Conservation (phyloP, 2,113 vertebrate genomes). For the Tachycineta bicolor region DNA sequence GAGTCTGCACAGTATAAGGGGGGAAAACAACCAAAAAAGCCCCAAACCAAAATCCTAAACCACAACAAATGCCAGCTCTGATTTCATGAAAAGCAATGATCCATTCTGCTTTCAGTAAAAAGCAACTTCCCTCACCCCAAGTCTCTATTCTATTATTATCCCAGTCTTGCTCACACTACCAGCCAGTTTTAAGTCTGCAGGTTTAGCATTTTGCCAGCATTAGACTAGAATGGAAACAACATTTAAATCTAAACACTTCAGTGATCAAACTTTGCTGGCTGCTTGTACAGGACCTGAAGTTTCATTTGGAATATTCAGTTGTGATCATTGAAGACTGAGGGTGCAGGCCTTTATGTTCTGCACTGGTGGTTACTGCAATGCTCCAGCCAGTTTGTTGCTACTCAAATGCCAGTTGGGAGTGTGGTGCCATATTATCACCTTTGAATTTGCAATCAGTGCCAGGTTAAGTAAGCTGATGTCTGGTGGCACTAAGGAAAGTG, state of each 20-base stretch:
- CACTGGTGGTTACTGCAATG: neutral
- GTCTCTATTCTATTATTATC: neutral
- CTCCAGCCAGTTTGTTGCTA: neutral
- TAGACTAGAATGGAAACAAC: neutral
- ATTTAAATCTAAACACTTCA: neutral
- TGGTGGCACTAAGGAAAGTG: constrained; percentile 26
- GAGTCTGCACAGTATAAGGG: neutral
- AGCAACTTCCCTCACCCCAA: no score
- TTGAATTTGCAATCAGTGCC: constrained; percentile 44
- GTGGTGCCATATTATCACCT: constrained; percentile 33
- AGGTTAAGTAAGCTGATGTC: constrained; percentile 35
- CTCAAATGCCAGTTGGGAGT: neutral
- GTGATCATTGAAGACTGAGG: neutral
- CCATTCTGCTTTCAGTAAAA: neutral
- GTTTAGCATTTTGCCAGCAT: neutral
- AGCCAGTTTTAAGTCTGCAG: neutral
- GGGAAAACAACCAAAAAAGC: neutral
- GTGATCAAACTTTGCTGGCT: neutral
- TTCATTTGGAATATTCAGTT: neutral
- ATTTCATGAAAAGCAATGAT: neutral
- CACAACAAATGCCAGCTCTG: neutral
- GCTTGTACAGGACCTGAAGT: neutral
- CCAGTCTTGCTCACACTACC: neutral
- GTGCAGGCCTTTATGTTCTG: neutral
- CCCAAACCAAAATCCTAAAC: neutral